These are phyloP conservation scores for Sebastes iracundus DNA, from an alignment of 2,797 vertebrate species.

Conservation along the genomic window DNA sequence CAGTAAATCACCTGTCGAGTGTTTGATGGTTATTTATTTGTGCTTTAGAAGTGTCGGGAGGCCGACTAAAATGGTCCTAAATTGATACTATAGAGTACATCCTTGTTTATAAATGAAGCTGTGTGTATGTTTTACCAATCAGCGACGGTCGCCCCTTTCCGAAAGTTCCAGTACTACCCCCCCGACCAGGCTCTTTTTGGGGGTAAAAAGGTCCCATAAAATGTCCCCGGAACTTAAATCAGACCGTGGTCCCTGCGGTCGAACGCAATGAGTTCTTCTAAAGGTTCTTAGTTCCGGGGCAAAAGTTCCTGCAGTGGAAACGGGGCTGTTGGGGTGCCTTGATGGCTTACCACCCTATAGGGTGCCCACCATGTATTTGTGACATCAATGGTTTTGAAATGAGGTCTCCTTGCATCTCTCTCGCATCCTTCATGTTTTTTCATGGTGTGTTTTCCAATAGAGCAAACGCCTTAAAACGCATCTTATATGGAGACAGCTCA, in stretches of 20 bases:
- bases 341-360: background rate
- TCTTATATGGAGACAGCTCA: slow-evolving; percentile 5
- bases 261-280: background rate
- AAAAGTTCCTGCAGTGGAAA: background rate
- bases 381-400: slow-evolving; percentile 1
- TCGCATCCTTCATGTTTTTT: slow-evolving; percentile 1
- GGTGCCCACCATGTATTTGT: background rate
- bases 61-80: no score
- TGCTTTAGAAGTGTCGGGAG: no score
- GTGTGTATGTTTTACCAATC: background rate
- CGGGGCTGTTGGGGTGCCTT: background rate
- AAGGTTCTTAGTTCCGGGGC: background rate
- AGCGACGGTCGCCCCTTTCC: background rate
- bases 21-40: no score
- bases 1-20: no score
- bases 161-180: no score
- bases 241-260: no score
- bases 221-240: no score
- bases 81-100: no score
- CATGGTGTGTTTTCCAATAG: slow-evolving; percentile 23
- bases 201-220: no score
- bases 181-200: no score
- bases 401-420: background rate
- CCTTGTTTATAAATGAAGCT: no score
- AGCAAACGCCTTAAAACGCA: slow-evolving; percentile 23